These are phyloP conservation scores for Globodera rostochiensis DNA, from an alignment of 1,140 invertebrate species.

Conservation along the genomic window DNA sequence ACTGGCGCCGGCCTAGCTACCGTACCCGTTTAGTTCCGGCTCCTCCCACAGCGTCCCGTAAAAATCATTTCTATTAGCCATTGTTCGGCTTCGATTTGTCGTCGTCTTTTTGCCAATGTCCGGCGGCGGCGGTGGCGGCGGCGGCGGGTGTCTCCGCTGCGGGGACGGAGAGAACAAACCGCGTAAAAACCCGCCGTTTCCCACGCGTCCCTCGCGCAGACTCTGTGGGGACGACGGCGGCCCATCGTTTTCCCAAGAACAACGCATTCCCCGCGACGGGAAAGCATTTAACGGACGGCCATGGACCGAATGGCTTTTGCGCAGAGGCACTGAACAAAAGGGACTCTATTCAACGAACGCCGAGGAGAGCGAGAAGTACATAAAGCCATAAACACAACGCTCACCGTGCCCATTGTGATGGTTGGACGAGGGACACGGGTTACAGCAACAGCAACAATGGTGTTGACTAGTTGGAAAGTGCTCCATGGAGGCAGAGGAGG, in stretches of 20 bases:
- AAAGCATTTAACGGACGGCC: background rate
- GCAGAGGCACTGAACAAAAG: constrained; percentile 25
- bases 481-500: constrained; percentile 6
- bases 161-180: constrained; percentile 25
- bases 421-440: background rate
- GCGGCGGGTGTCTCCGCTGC: background rate
- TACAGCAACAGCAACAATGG: background rate
- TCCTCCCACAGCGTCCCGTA: constrained; percentile 25
- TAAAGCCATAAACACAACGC: background rate
- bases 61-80: constrained; percentile 5
- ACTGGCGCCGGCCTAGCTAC: no score
- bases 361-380: no score
- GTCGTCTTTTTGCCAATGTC: background rate
- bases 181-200: constrained; percentile 17
- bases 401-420: constrained; percentile 11
- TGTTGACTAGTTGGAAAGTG: background rate
- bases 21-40: background rate
- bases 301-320: constrained; percentile 37
- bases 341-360: background rate
- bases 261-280: background rate
- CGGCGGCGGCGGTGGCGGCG: no score
- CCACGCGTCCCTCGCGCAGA: constrained; percentile 12
- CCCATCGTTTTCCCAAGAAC: constrained; percentile 16
- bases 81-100: background rate
- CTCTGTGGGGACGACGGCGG: constrained; percentile 3